Evolutionary conservation across 2,113 vertebrate species (phyloP).

Genomic region (human (Homo sapiens)): DNA sequence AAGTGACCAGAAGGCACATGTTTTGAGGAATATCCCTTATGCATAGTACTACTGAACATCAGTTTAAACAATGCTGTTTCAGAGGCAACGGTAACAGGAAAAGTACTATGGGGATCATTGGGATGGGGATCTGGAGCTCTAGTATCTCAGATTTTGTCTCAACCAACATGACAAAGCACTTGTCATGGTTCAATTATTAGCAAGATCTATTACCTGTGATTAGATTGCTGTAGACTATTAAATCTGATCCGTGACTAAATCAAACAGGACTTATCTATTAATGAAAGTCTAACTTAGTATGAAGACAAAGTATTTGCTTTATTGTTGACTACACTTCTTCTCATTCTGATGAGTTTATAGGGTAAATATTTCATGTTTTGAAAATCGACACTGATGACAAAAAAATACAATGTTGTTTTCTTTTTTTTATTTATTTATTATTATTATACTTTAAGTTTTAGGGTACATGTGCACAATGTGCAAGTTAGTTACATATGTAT

Average conservation of each 20-base stretch:
- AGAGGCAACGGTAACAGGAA: neutral
- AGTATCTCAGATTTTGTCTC: slow-evolving; percentile 12
- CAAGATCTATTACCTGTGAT: neutral
- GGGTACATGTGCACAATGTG: too few relatives aligned
- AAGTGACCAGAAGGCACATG: neutral
- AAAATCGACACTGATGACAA: neutral
- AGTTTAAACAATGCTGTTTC: neutral
- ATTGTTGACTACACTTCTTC: neutral
- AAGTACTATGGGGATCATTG: neutral
- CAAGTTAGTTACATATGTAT: too few relatives aligned
- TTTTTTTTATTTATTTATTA: too few relatives aligned
- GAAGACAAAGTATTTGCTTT: neutral
- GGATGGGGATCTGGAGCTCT: neutral
- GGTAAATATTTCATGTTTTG: neutral
- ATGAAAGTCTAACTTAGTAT: slow-evolving; percentile 14
- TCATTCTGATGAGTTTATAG: neutral
- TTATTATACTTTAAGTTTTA: too few relatives aligned
- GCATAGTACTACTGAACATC: neutral
- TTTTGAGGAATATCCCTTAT: slow-evolving; percentile 1
- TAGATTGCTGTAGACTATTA: neutral
- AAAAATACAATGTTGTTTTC: neutral
- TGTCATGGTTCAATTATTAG: neutral
- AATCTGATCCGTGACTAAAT: neutral
- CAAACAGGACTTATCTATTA: neutral
- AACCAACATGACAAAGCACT: neutral